Evolutionary conservation across 1,140 invertebrate species (phyloP).

Genomic region (Drosophila elegans): DNA sequence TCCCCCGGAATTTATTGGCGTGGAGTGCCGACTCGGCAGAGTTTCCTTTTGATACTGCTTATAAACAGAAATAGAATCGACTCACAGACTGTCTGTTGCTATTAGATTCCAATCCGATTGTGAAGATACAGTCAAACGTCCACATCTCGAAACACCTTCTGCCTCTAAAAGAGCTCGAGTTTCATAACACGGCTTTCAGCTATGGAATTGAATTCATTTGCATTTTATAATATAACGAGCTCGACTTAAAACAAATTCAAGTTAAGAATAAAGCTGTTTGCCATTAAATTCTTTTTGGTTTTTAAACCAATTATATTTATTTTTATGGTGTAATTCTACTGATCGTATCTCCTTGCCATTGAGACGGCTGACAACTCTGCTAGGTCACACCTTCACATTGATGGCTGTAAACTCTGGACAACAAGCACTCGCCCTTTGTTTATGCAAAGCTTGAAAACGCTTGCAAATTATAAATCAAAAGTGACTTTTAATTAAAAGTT

Average conservation of each 20-base stretch:
- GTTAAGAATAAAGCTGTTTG: too few relatives aligned
- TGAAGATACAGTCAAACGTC: not conserved
- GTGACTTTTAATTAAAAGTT: conserved; percentile 83
- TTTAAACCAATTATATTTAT: too few relatives aligned
- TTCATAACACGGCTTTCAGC: not conserved
- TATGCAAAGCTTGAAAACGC: conserved; percentile 65
- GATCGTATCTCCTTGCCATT: not conserved
- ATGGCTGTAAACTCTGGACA: conserved; percentile 31
- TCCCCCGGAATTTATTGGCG: conserved; percentile 12
- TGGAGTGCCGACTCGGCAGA: conserved; percentile 5
- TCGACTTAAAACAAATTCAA: too few relatives aligned
- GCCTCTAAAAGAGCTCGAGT: not conserved
- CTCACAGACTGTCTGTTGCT: not conserved
- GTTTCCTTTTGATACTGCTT: conserved; percentile 2
- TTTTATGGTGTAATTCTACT: too few relatives aligned
- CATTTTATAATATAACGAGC: not conserved
- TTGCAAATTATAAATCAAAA: conserved; percentile 79
- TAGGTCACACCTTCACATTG: conserved; percentile 30
- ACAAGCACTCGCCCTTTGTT: conserved; percentile 47
- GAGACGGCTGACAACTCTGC: conserved; percentile 4
- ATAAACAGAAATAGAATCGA: not conserved
- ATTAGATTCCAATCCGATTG: conserved; percentile 13
- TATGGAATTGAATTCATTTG: not conserved
- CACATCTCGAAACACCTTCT: not conserved
- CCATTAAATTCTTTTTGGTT: too few relatives aligned